Conservation (phyloP, 1,140 invertebrate genomes). For the Mercenaria mercenaria region DNA sequence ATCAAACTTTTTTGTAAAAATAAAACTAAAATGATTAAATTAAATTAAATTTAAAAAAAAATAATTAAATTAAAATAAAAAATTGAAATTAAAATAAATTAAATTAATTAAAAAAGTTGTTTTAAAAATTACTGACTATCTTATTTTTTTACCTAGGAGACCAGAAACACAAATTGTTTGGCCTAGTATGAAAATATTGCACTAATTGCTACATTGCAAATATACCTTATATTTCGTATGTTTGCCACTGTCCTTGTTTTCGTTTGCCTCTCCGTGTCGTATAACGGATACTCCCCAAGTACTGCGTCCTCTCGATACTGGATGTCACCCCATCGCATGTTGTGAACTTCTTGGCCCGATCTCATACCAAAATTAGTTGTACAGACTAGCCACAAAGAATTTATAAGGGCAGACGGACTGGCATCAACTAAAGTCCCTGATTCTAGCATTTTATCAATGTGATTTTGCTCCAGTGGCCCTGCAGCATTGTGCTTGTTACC, state of each 20-base stretch:
- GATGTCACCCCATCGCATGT: not conserved
- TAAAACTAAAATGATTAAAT: too few relatives aligned
- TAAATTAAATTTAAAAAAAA: too few relatives aligned
- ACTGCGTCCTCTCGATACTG: not conserved
- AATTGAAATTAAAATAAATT: too few relatives aligned
- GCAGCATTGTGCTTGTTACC: conserved; percentile 9
- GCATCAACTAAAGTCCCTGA: not conserved
- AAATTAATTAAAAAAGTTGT: too few relatives aligned
- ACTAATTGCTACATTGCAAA: too few relatives aligned
- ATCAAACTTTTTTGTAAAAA: too few relatives aligned
- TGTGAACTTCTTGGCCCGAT: not conserved
- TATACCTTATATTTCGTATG: conserved; percentile 10
- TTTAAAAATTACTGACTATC: too few relatives aligned
- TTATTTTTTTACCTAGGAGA: too few relatives aligned
- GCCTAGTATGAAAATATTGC: too few relatives aligned
- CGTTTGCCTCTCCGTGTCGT: not conserved
- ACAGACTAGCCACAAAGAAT: conserved; percentile 37
- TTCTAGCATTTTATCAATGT: conserved; percentile 15
- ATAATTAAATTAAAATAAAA: too few relatives aligned
- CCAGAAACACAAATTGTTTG: too few relatives aligned
- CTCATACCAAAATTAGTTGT: conserved; percentile 19
- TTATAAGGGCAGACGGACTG: not conserved
- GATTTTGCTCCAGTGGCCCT: not conserved
- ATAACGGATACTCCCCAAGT: not conserved
- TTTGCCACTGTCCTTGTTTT: conserved; percentile 40